Base-by-base conservation (phyloP, 2,113 vertebrate species). In the Ameiurus melas region DNA sequence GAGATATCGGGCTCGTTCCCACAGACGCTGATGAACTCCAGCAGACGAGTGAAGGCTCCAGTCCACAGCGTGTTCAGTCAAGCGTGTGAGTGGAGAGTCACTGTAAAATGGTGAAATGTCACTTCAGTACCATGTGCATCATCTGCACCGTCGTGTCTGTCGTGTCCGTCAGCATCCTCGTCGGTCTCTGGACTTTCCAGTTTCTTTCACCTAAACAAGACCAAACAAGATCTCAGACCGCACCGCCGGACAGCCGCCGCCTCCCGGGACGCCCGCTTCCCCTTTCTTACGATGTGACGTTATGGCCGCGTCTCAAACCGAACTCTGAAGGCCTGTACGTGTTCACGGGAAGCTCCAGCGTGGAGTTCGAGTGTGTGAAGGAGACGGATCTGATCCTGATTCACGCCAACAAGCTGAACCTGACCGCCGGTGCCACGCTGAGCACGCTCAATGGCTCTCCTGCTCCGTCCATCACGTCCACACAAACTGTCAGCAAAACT, bases 361-460 rank as follows among this genome's bases (percentile, higher is more conserved):
- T 97, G 53, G 47, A 91, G 87, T 97, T 99, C 22, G 0, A 0
- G 53, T 99, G 98, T 58, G 0, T 51, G 7, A 73, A 93, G 36
- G 51, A 94, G 64, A 99, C 98, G 0, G 0, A 96, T 60, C 88
- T 97, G 83, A 94, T 99, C 91, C 93, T 99, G 89, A 97, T 99
- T 90, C 98, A 99, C 92, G 96, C 96, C 93, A 97, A 95, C 60
- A 96, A 97, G 86, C 97, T 99, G 78, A 97, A 96, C 88, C 94
- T 98, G 90, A 97, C 94, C 0, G 0, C 95, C 97, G 89, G 94
- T 93, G 94, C 97, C 98, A 14, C 94, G 0, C 57, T 93, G 80
- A 9, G 14, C 0, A 85, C 71, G 0, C 6, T 92, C 36, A 68
- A 0, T 0, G 79, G 8, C 12, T 1, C 84, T 2, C 0, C 0